Conservation (phyloP, 2,113 vertebrate genomes). For the Shinisaurus crocodilurus region DNA sequence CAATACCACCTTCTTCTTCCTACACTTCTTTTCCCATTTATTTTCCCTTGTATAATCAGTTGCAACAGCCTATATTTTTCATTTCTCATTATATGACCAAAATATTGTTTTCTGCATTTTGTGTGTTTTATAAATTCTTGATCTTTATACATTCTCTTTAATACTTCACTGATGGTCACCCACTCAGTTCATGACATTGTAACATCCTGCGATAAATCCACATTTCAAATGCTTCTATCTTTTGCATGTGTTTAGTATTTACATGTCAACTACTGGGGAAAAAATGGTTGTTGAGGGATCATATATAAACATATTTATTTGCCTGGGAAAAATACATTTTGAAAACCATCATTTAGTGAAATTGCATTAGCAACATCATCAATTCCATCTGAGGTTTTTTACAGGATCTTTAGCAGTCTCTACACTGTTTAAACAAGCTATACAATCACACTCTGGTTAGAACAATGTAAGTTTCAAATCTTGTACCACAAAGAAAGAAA, state of each 20-base stretch:
- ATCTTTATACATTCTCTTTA: too few species aligned
- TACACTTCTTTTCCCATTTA: too few species aligned
- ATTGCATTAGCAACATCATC: conserved; percentile 24
- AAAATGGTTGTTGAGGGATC: conserved; percentile 7
- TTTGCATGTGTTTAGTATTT: neutral
- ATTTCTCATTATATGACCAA: too few species aligned
- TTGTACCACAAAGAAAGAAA: conserved; percentile 8
- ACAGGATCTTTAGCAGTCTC: conserved; percentile 16
- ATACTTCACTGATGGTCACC: too few species aligned
- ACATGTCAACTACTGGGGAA: neutral
- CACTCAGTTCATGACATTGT: too few species aligned
- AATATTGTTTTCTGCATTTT: too few species aligned
- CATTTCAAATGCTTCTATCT: too few species aligned
- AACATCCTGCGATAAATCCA: too few species aligned
- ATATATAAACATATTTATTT: neutral
- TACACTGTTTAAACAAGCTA: neutral
- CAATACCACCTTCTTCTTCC: too few species aligned
- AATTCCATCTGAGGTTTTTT: neutral
- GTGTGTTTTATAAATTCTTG: too few species aligned
- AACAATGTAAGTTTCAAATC: conserved; percentile 11
- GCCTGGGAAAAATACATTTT: conserved; percentile 24
- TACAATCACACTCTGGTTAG: conserved; percentile 26
- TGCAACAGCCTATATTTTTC: too few species aligned
- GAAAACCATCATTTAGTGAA: conserved; percentile 31
- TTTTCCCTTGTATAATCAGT: too few species aligned